Percentiles rank a stretch among this genome's conserved stretches.
These are phyloP conservation scores for Paraescarpia echinospica DNA, from an alignment of 1,140 invertebrate genomes.

Conservation along the genomic window DNA sequence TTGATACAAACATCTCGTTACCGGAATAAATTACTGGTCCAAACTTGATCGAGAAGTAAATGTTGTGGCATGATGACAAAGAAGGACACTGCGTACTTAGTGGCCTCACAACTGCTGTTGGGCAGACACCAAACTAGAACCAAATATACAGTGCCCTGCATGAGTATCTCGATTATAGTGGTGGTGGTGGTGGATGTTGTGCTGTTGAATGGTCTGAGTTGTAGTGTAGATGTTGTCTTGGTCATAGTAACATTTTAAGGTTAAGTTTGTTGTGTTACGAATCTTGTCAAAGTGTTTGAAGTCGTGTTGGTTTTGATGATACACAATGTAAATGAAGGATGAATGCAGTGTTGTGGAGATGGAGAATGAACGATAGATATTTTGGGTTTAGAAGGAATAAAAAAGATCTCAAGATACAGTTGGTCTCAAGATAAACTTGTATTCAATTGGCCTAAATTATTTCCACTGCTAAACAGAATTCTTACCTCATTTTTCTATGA, in stretches of 20 bases:
- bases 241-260: background rate
- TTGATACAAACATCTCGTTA: background rate
- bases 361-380: too few species aligned
- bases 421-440: too few species aligned
- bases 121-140: slow-evolving; percentile 1
- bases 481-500: too few species aligned
- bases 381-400: too few species aligned
- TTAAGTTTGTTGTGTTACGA: background rate
- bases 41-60: background rate
- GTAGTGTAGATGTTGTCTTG: background rate
- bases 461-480: too few species aligned
- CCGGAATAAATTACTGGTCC: background rate
- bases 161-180: background rate
- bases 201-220: background rate
- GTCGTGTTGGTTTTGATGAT: background rate
- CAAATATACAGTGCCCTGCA: background rate
- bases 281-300: background rate
- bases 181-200: background rate
- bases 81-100: background rate
- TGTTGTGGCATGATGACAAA: too few species aligned
- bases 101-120: background rate
- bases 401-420: too few species aligned
- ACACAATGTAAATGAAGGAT: background rate
- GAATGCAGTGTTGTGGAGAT: too few species aligned
- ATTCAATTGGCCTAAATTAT: too few species aligned